phyloP scores from a whole-genome alignment of 2,113 vertebrate genomes.

The Neomonachus schauinslandi region DNA sequence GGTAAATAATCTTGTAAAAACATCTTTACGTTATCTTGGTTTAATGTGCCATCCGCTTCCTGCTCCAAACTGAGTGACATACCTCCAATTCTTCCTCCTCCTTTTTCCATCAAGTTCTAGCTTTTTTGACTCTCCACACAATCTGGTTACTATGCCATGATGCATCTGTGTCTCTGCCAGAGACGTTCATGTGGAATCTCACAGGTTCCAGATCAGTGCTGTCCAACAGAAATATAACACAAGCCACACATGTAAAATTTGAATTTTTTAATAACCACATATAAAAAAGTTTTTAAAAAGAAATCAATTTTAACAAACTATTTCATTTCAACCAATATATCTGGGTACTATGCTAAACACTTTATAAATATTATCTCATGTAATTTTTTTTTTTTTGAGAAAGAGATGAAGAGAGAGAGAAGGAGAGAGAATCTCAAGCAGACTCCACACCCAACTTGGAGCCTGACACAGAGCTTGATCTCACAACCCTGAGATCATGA shows the following conservation, averaged over 20 bases:
- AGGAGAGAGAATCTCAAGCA: background rate
- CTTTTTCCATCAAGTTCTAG: background rate
- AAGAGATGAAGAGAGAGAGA: background rate
- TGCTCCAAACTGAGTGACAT: background rate
- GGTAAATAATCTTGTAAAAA: background rate
- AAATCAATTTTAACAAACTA: background rate
- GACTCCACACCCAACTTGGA: accelerated
- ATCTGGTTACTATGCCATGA: background rate
- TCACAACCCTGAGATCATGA: background rate
- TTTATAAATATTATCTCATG: background rate
- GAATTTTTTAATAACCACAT: background rate
- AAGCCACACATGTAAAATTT: background rate
- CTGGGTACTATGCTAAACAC: background rate
- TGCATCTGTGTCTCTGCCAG: background rate
- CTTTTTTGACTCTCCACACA: background rate
- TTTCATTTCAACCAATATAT: background rate
- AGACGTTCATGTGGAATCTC: background rate
- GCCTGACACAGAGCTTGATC: no score
- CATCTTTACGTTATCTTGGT: background rate
- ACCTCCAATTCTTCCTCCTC: background rate
- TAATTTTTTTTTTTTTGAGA: background rate
- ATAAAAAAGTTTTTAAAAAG: background rate
- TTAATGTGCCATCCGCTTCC: background rate
- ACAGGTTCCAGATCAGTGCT: background rate
- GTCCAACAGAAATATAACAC: background rate